Base-by-base conservation (phyloP, 92 coral and sea anemone species). In the Phenganax stokvisi region DNA sequence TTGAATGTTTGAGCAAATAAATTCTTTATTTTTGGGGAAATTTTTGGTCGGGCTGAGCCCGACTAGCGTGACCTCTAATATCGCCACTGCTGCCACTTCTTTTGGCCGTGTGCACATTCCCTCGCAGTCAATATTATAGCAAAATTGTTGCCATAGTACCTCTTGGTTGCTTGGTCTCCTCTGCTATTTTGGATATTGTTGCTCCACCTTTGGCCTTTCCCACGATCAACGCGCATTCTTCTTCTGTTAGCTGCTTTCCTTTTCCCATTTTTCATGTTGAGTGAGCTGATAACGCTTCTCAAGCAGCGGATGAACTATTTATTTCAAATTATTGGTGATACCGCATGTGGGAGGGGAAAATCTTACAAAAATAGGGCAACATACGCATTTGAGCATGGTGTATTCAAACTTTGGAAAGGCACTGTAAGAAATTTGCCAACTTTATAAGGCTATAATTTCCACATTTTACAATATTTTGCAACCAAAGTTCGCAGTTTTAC, bases 301-400 rank as follows among this genome's bases (percentile, higher is more conserved):
- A 17, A 61, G 17, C 67, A 28, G 67, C 28, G 25, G 13, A 61
- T 12, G 67, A 61, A 61, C 67, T 61, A 13, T 61, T 61, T 13
- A 61, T 0, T 61, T 61, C 67, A 61, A 61, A 61, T 61, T 0
- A 61, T 61, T 17, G 25, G 67, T 28, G 67, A 61, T 61, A 61
- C 28, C 67, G 67, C 67, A 12, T 61, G 67, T 61, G 67, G 67
- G 67, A 61, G 67, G 13, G 67, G 67, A 61, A 12, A 61, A 61
- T 61, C 67, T 61, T 13, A 6, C 67, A 61, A 4, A 61, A 61
- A 61, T 17, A 61, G 0, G 67, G 67, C 67, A 17, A 61, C 67
- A 61, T 61, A 25, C 25, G 67, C 67, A 4, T 12, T 61, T 61
- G 25, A 61, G 67, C 67, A 5, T 61, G 28, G 67, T 13, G 67